Base-by-base conservation (phyloP, 1,140 invertebrate genomes). In the Rhagoletis pomonella region DNA sequence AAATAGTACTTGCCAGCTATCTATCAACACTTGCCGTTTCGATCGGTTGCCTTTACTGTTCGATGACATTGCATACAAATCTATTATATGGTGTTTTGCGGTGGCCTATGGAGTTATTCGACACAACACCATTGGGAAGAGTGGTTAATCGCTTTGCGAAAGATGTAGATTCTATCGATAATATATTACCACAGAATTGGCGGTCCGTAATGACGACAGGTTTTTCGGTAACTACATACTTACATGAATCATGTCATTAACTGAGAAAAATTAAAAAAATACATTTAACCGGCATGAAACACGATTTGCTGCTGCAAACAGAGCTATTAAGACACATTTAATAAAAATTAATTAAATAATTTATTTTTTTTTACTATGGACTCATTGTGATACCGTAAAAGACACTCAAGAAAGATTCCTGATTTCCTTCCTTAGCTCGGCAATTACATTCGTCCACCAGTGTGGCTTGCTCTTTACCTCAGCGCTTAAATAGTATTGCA, bases 101-200 rank as follows among this genome's bases (percentile, higher is more conserved):
- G 87, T 95, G 95, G 91, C 95, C 96, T 60, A 95, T 96, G 94
- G 94, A 94, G 88, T 96, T 97, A 94, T 97, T 97, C 93, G 96
- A 97, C 93, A 94, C 94, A 85, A 97, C 96, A 89, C 97, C 97
- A n/a, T 91, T 95, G 88, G 97, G 97, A 89, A 94, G 96, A 90
- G 94, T 97, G 89, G 93, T 97, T 87, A 96, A 96, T 93, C 94
- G 96, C 88, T 96, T 97, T 93, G 94, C 95, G 88, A 96, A 96
- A 94, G 97, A 97, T 93, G 93, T 96, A 88, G 95, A 96, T 92
- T 94, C 94, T 62, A 90, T 96, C 91, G 96, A 97, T 93, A 95
- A 95, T 92, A 81, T 90, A 47, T 87, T 93, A 81, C 93, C 93
- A 62, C 89, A 93, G 88, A 91, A 91, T 85, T 90, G 94, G 88